These are phyloP conservation scores for Steatornis caripensis DNA, from an alignment of 2,113 vertebrate species.

Conservation along the genomic window DNA sequence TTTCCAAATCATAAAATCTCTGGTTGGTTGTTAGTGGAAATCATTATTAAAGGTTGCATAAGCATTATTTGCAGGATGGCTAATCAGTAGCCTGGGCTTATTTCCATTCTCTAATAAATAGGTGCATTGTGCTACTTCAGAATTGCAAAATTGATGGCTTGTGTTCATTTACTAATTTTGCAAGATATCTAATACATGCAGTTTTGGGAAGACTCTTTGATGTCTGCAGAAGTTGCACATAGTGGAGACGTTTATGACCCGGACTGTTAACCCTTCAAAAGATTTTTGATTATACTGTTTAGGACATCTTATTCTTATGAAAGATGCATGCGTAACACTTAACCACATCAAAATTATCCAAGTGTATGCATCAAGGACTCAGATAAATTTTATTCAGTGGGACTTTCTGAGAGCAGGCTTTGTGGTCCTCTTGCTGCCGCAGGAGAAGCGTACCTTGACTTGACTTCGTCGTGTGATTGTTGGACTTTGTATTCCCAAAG, in stretches of 20 bases:
- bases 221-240: neutral
- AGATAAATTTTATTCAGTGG: neutral
- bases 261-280: neutral
- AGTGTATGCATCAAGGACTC: neutral
- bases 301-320: neutral
- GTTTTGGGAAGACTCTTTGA: neutral
- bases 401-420: neutral
- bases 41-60: conserved; percentile 34
- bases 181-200: neutral
- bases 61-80: conserved; percentile 24
- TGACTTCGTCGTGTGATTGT: neutral
- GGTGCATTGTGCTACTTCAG: neutral
- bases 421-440: neutral
- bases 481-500: neutral
- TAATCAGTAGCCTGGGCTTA: conserved; percentile 28
- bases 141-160: conserved; percentile 45
- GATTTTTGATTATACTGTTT: neutral
- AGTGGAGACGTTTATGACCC: neutral
- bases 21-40: neutral
- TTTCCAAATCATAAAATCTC: conserved; percentile 9
- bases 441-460: neutral
- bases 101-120: conserved; percentile 42
- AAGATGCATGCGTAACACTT: neutral
- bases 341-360: neutral
- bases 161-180: conserved; percentile 26